Conservation (phyloP, 2,797 vertebrate species). For the Hephaestus fuliginosus region DNA sequence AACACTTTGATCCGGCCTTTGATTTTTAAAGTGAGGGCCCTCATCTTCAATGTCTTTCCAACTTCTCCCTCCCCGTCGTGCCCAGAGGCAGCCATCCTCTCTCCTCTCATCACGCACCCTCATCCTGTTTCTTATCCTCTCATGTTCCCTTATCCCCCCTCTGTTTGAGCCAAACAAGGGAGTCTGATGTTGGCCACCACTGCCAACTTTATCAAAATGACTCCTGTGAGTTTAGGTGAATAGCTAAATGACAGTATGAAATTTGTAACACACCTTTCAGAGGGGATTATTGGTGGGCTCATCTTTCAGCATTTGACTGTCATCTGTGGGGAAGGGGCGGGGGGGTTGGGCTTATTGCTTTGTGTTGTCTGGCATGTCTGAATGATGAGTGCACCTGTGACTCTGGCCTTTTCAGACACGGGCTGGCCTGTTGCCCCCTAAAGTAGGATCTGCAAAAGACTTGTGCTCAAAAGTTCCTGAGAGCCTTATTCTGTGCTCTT, state of each 20-base stretch:
- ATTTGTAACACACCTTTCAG: conserved; percentile 49
- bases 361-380: conserved; percentile 57
- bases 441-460: conserved; percentile 5
- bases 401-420: conserved; percentile 24
- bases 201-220: conserved; percentile 48
- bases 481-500: not conserved
- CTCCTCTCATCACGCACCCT: conserved; percentile 75
- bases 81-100: conserved; percentile 65
- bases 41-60: conserved; percentile 73
- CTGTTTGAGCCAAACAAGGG: conserved; percentile 46
- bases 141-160: conserved; percentile 62
- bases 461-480: not conserved
- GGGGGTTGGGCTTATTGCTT: conserved; percentile 33
- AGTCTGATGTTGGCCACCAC: conserved; percentile 41
- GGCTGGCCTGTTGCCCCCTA: conserved; percentile 2
- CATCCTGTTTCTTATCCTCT: conserved; percentile 72
- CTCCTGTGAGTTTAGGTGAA: conserved; percentile 31
- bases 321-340: conserved; percentile 9
- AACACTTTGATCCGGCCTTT: conserved; percentile 78
- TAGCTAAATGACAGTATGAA: conserved; percentile 20
- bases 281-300: conserved; percentile 39
- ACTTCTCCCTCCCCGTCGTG: conserved; percentile 42
- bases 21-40: conserved; percentile 78
- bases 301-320: conserved; percentile 47
- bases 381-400: conserved; percentile 59